Base-by-base conservation (phyloP, 2,797 vertebrate species). In the Lagorchestes hirsutus region DNA sequence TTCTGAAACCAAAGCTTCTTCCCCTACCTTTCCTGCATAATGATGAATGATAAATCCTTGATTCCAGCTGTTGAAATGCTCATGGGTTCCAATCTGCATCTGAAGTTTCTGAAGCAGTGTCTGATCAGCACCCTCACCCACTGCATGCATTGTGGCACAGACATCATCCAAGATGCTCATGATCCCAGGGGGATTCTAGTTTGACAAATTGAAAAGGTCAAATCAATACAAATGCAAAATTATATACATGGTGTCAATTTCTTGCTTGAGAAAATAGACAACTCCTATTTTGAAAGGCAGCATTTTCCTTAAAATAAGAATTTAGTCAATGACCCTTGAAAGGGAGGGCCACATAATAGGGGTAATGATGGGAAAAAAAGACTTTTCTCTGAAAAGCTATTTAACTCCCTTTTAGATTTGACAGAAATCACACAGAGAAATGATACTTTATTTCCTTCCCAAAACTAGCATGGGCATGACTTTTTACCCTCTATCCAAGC, bases 51-150 rank as follows among this genome's bases (percentile, higher is more conserved):
- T 99, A 98, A 99, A 99, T 93, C 99, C 99, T 97, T 99, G 99
- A 98, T 99, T 99, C 99, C 99, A 99, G 99, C 99, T 99, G 99
- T 99, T 99, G 99, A 99, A 99, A 98, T 99, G 99, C 90, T 99
- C 99, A 0, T 99, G 99, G 46, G 99, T 99, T 98, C 99, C 99
- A 97, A 99, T 99, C 98, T 99, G 99, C 99, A 99, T 99, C 96
- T 99, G 98, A 59, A 99, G 99, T 93, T 99, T 99, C 98, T 99
- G 99, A 58, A 99, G 99, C 98, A 99, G 99, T 0, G 99, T 99
- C 98, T 99, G 99, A 98, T 99, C 99, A 0, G 99, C 99, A 0
- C 99, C 99, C 97, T 99, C 99, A 0, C 99, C 99, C 96, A 99
- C 99, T 0, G 99, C 99, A 0, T 99, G 99, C 99, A 99, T 99